Conservation (phyloP, 2,113 vertebrate species). For the Sinocyclocheilus maitianheensis region DNA sequence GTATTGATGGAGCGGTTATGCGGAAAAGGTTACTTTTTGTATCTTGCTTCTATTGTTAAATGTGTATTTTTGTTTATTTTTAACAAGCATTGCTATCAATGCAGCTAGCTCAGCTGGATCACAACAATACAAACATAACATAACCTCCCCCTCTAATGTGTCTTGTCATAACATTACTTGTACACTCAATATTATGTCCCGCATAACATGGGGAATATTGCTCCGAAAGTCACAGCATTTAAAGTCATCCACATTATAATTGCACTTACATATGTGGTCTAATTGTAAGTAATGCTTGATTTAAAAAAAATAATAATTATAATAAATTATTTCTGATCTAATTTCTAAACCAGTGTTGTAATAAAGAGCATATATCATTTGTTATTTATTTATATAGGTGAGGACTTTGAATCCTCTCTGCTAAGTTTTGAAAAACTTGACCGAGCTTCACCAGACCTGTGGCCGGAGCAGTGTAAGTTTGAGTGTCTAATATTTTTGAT, state of each 20-base stretch:
- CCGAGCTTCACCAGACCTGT: constrained; percentile 94
- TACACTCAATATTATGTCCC: not conserved
- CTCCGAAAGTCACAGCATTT: not conserved
- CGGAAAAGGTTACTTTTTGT: not conserved
- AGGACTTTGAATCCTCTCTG: constrained; percentile 91
- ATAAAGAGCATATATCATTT: not conserved
- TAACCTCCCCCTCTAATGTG: not conserved
- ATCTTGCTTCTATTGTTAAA: not conserved
- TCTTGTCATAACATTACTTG: not conserved
- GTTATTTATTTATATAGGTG: constrained; percentile 67
- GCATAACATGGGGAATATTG: not conserved
- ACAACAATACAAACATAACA: not conserved
- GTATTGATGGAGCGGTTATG: not conserved
- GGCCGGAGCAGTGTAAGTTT: constrained; percentile 93
- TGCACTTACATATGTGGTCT: too few relatives aligned
- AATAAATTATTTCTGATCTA: too few relatives aligned
- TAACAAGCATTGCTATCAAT: not conserved
- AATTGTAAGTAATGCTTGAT: too few relatives aligned
- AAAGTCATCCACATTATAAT: not conserved
- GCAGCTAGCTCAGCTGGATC: not conserved
- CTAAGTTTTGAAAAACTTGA: constrained; percentile 97
- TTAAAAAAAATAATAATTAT: too few relatives aligned
- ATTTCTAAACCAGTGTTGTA: not conserved
- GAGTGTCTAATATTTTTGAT: not conserved
- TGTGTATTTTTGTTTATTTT: not conserved